A percentile compares a stretch with the other conserved stretches of the same genome.
Conservation (phyloP, 2,797 vertebrate genomes). For the Phataginus tetradactyla region DNA sequence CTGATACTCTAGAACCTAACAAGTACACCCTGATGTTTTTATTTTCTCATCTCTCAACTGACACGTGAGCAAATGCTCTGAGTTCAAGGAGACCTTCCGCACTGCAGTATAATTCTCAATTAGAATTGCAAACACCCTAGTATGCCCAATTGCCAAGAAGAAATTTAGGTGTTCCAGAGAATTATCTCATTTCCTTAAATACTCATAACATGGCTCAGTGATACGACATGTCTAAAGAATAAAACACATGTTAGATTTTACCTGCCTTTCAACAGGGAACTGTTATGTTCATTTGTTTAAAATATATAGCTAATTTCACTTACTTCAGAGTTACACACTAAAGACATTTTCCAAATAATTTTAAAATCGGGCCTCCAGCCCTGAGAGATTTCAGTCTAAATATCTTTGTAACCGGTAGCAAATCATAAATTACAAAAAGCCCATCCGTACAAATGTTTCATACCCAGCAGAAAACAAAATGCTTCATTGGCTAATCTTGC, state of each 20-base stretch:
- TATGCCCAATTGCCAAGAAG: not conserved
- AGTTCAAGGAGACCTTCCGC: not conserved
- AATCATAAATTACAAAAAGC: not conserved
- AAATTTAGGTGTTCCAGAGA: not conserved
- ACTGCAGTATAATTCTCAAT: slow-evolving; percentile 19
- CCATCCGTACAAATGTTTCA: not conserved
- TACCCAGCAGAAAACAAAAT: not conserved
- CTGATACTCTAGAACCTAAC: not conserved
- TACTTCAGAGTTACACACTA: not conserved
- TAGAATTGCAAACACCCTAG: not conserved
- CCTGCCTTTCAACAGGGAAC: not conserved
- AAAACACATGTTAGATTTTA: not conserved
- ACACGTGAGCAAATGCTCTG: not conserved
- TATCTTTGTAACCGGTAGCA: not conserved
- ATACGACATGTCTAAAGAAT: not conserved
- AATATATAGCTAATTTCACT: not conserved
- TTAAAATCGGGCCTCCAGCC: not conserved
- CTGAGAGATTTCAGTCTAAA: not conserved
- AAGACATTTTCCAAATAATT: not conserved
- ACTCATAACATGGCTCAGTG: not conserved
- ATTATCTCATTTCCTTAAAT: not conserved
- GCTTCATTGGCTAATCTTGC: not conserved
- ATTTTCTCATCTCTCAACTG: not conserved
- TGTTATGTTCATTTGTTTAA: not conserved
- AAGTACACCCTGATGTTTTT: not conserved